Evolutionary conservation across 2,113 vertebrate species (phyloP), one percentile per base, ranked within the genome.

Genomic region (Gymnocephalus cernua): DNA sequence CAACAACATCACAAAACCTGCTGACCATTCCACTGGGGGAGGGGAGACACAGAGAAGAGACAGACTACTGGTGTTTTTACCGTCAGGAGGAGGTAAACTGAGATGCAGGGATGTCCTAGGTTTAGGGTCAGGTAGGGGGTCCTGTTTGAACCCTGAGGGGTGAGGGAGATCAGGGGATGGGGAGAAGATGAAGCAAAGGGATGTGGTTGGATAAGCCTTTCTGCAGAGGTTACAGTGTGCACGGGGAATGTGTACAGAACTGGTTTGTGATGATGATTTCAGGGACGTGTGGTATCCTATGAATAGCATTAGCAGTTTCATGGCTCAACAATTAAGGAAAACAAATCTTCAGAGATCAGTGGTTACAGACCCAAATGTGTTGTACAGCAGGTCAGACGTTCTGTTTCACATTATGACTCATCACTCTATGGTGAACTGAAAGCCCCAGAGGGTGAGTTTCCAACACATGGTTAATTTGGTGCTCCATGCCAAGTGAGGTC

Each of bases 41-140:
- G 50, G 74, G 78, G 62, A 64, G 51, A 91, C 75, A 89, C 74
- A 82, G 44, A 92, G 16, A 81, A 73, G 29, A 76, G 45, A 89
- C 56, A 80, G 51, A 85, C 89, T 78, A 25, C 47, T 32, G 65
- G 47, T 48, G 63, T 80, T 83, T 89, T 95, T 95, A 95, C 95
- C 94, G 91, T 95, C 79, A 82, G 91, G 78, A 91, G 89, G 86
- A 86, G 92, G 93, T 88, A 96, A 95, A 95, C 50, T 94, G 90
- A 95, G 95, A 80, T 93, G 94, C 90, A 95, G 90, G 91, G 88
- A 91, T 66, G 91, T 96, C 94, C 93, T 94, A 94, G 93, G 86
- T 86, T 92, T 94, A 93, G 84, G 87, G 87, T 95, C 93, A 82
- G 93, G 90, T 76, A 81, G 63, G 68, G 88, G 82, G 76, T 96